Percentiles rank a stretch among this genome's conserved stretches.
Conservation (phyloP, 1,140 invertebrate species). For the Drosophila sechellia region DNA sequence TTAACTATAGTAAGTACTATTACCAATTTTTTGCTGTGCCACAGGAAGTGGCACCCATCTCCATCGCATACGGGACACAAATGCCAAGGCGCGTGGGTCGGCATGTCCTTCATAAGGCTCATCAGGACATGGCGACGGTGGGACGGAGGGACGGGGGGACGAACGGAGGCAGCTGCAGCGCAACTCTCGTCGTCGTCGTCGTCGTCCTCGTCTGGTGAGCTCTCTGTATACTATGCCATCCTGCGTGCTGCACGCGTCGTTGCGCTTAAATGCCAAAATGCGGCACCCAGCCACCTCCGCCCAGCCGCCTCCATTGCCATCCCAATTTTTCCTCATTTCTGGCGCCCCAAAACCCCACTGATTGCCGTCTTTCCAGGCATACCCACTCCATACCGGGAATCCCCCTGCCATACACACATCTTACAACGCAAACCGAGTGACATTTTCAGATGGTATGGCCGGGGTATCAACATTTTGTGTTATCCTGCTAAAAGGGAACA, state of each 20-base stretch:
- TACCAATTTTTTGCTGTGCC: neutral
- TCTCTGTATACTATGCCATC: constrained; percentile 21
- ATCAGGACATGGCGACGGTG: constrained; percentile 44
- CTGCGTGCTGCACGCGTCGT: constrained; percentile 74
- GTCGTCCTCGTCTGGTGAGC: neutral
- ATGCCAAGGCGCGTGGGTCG: constrained; percentile 52
- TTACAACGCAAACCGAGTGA: constrained; percentile 23
- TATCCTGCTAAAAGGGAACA: neutral
- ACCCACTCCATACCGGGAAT: neutral
- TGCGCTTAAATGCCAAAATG: constrained; percentile 75
- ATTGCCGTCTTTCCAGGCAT: constrained; percentile 40
- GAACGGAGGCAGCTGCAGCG: constrained; percentile 3
- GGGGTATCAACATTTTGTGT: constrained; percentile 6
- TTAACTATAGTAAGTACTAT: neutral
- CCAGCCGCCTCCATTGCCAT: neutral
- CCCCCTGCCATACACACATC: constrained; percentile 22
- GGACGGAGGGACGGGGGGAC: constrained; percentile 6
- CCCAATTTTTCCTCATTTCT: constrained; percentile 7
- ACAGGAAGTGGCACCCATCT: constrained; percentile 1
- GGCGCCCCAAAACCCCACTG: constrained; percentile 1
- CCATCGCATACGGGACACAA: constrained; percentile 17
- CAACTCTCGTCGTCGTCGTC: neutral
- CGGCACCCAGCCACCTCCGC: constrained; percentile 2
- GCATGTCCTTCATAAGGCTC: constrained; percentile 65
- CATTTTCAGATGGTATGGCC: neutral